A percentile compares a stretch with the other conserved stretches of the same genome.
Conservation (phyloP, 1,140 invertebrate genomes). For the Musca vetustissima region DNA sequence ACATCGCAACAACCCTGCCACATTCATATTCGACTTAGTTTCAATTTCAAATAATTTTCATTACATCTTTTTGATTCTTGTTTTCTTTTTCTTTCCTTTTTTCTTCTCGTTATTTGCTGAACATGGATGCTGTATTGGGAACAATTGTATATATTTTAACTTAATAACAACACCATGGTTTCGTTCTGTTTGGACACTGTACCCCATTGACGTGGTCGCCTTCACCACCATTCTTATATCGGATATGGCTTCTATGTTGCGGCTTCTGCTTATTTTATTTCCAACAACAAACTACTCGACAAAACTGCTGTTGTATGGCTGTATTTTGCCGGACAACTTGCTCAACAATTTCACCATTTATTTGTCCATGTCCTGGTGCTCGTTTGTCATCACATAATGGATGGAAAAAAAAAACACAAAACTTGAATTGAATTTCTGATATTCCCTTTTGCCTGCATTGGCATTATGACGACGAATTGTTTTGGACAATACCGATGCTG, state of each 20-base stretch:
- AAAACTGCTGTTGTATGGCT: no score
- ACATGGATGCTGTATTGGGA: no score
- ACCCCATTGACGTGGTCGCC: no score
- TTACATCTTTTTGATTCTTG: not conserved
- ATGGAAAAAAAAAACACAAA: no score
- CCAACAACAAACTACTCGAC: not conserved
- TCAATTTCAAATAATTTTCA: slow-evolving; percentile 10
- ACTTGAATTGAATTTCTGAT: slow-evolving; percentile 5
- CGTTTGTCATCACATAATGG: slow-evolving; percentile 10
- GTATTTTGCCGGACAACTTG: no score
- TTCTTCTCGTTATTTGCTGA: not conserved
- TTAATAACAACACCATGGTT: slow-evolving; percentile 8
- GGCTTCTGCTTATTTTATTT: not conserved
- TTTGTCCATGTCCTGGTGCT: slow-evolving; percentile 8
- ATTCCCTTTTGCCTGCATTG: not conserved
- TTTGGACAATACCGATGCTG: not conserved
- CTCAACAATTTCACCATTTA: not conserved
- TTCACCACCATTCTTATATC: no score
- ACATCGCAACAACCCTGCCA: not conserved
- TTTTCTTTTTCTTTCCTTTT: not conserved
- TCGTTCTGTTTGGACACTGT: not conserved
- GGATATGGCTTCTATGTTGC: not conserved
- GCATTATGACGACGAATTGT: not conserved
- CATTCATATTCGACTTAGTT: slow-evolving; percentile 20
- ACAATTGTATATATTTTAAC: not conserved